A percentile compares a stretch with the other conserved stretches of the same genome.
These are phyloP conservation scores for Argentina silus DNA, from an alignment of 2,797 vertebrate genomes.

Conservation along the genomic window DNA sequence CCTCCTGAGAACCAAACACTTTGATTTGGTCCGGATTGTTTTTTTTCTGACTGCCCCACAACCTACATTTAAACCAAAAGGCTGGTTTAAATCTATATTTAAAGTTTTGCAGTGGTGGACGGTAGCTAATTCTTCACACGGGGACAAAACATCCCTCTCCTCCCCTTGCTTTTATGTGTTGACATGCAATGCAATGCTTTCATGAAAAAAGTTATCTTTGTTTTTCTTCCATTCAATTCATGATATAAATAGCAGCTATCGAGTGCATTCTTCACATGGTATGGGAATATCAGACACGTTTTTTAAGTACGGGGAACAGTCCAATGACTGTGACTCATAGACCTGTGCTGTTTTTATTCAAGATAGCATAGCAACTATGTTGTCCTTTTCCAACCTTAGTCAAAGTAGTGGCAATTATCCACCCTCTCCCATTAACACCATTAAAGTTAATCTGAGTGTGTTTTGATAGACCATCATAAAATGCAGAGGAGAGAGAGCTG, in stretches of 20 bases:
- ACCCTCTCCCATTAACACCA: constrained; percentile 42
- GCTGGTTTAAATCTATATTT: constrained; percentile 14
- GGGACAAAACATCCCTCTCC: neutral
- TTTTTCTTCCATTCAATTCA: neutral
- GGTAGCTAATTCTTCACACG: neutral
- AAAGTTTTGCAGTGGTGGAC: constrained; percentile 14
- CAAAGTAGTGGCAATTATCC: constrained; percentile 57
- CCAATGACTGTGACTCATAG: constrained; percentile 5
- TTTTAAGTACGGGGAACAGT: neutral
- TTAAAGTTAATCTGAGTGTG: constrained; percentile 40
- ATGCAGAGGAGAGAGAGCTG: constrained; percentile 7
- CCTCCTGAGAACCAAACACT: constrained; percentile 2
- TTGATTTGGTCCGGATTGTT: constrained; percentile 1
- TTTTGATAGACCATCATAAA: constrained; percentile 32
- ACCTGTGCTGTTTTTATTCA: constrained; percentile 29
- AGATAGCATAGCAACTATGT: constrained; percentile 49
- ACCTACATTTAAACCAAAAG: constrained; percentile 1
- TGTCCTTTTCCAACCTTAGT: constrained; percentile 44
- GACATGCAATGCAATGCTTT: neutral
- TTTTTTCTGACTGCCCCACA: neutral
- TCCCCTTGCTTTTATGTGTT: neutral
- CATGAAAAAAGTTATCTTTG: neutral
- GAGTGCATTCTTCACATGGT: neutral
- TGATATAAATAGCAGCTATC: neutral
- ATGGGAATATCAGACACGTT: neutral